These are phyloP conservation scores for Hippocampus mohnikei DNA, from an alignment of 2,113 vertebrate species.

Conservation along the genomic window DNA sequence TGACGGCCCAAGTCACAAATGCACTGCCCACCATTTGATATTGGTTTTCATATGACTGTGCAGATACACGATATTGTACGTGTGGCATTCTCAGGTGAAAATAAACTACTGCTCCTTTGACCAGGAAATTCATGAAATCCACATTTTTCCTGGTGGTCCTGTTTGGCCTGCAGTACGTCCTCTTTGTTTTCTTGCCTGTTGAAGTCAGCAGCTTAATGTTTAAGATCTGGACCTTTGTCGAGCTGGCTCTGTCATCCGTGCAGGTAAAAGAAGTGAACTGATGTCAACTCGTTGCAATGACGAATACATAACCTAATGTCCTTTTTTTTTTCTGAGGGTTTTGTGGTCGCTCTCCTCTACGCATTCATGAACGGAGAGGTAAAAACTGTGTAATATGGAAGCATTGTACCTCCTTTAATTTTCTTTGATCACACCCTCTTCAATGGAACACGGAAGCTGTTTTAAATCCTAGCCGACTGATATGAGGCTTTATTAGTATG, in stretches of 20 bases:
- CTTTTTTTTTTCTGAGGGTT: conserved; percentile 51
- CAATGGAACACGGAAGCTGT: too few relatives aligned
- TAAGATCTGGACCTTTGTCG: conserved; percentile 82
- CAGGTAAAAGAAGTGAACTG: conserved; percentile 73
- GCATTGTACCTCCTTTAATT: too few relatives aligned
- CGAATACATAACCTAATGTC: neutral
- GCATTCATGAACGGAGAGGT: conserved; percentile 77
- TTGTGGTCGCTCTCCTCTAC: conserved; percentile 72
- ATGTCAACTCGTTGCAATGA: neutral
- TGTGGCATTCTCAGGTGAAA: too few relatives aligned
- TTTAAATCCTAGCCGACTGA: too few relatives aligned
- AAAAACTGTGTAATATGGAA: conserved; percentile 4
- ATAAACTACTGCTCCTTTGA: neutral
- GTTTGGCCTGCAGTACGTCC: conserved; percentile 88
- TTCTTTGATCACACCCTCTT: too few relatives aligned
- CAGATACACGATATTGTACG: too few relatives aligned
- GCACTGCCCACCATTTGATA: too few relatives aligned
- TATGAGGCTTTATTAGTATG: too few relatives aligned
- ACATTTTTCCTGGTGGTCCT: conserved; percentile 90
- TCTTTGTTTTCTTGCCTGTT: conserved; percentile 87
- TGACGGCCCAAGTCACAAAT: too few relatives aligned
- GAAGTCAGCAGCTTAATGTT: conserved; percentile 69
- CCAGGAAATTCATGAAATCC: conserved; percentile 88
- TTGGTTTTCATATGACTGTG: too few relatives aligned
- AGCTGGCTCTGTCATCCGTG: conserved; percentile 88